Conservation (phyloP, 2,797 vertebrate genomes). For the Lagocephalus sceleratus region DNA sequence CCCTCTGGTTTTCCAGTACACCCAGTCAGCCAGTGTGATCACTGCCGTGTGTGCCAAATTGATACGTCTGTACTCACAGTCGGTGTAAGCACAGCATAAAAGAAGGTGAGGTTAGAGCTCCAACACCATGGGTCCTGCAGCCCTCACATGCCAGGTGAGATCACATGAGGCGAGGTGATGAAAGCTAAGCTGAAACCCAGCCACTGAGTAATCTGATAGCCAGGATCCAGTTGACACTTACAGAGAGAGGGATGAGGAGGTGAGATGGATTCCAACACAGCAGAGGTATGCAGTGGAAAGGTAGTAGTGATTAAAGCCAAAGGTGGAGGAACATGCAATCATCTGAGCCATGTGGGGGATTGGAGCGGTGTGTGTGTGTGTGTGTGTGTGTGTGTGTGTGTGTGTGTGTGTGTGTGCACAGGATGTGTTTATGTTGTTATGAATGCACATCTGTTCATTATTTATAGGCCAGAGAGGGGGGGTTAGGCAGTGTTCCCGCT, state of each 20-base stretch:
- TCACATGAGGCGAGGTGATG: constrained; percentile 61
- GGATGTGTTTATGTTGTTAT: constrained; percentile 36
- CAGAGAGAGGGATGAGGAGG: constrained; percentile 10
- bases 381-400: constrained; percentile 13
- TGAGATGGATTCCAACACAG: not conserved
- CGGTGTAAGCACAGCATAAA: constrained; percentile 50
- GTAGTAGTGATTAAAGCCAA: constrained; percentile 15
- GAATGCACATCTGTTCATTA: constrained; percentile 60
- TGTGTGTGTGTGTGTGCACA: constrained; percentile 12
- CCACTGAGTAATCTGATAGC: constrained; percentile 59
- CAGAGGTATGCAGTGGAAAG: constrained; percentile 11
- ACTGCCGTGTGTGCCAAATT: constrained; percentile 60
- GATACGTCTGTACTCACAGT: constrained; percentile 13
- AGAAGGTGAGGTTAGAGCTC: constrained; percentile 22
- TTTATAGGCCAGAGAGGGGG: constrained; percentile 34
- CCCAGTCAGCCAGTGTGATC: constrained; percentile 60
- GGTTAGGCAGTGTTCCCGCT: constrained; percentile 29
- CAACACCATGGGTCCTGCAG: constrained; percentile 3
- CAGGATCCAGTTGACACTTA: constrained; percentile 49
- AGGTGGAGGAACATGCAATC: constrained; percentile 21
- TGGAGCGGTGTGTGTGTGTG: too few relatives aligned
- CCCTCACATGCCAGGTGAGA: constrained; percentile 51
- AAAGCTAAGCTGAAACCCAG: constrained; percentile 54
- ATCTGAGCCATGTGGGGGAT: constrained; percentile 23
- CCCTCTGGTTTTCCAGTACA: constrained; percentile 54